Evolutionary conservation across 1,140 invertebrate species (phyloP).

Genomic region (Trichomalopsis sarcophagae): DNA sequence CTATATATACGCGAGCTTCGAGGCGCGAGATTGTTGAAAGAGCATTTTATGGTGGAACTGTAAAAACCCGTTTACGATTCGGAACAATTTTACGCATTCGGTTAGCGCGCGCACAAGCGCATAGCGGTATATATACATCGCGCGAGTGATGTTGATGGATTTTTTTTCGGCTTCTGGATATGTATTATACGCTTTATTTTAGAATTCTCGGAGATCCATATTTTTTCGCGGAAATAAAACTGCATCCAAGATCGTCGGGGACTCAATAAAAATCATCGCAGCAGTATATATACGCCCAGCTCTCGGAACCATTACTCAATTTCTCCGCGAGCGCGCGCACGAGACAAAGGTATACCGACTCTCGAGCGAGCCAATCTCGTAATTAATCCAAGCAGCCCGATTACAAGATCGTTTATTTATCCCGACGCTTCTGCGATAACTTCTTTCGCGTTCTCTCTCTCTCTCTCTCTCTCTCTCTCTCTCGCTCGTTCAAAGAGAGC

Average conservation of each 20-base stretch:
- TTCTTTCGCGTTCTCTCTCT: slow-evolving; percentile 8
- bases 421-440: background rate
- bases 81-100: too few species aligned
- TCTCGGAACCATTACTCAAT: slow-evolving; percentile 15
- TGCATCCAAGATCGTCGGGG: background rate
- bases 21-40: too few species aligned
- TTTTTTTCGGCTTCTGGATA: background rate
- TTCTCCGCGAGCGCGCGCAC: background rate
- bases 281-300: background rate
- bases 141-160: too few species aligned
- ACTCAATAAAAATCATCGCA: background rate
- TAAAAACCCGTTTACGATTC: too few species aligned
- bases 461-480: too few species aligned
- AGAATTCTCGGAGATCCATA: background rate
- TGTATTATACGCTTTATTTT: background rate
- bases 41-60: too few species aligned
- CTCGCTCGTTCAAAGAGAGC: background rate
- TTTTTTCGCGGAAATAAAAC: background rate
- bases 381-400: background rate
- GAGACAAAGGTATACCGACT: background rate
- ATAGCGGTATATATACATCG: too few species aligned
- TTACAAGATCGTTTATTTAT: slow-evolving; percentile 33
- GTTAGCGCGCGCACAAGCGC: too few species aligned
- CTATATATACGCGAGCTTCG: too few species aligned
- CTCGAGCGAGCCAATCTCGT: background rate